Evolutionary conservation across 2,113 vertebrate species (phyloP).

Genomic region (Trachemys scripta): DNA sequence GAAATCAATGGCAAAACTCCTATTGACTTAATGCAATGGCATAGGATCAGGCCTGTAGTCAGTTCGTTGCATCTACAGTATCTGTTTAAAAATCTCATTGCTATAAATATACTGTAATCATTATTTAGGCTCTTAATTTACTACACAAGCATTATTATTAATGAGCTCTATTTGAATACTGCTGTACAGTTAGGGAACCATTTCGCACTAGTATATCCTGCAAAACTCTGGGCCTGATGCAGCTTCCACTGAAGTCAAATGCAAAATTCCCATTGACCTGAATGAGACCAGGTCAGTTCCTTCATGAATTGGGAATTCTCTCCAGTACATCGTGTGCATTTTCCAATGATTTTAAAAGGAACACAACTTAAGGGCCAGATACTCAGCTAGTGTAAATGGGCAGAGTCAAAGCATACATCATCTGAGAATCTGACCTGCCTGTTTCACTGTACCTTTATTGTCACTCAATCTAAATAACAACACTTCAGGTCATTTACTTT

Average conservation of each 20-base stretch:
- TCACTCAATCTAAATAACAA: conserved; percentile 34
- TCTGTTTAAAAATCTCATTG: accelerated
- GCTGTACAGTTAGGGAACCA: conserved; percentile 50
- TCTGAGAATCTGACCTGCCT: not conserved
- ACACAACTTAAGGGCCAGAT: conserved; percentile 40
- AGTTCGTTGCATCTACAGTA: not conserved
- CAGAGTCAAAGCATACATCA: not conserved
- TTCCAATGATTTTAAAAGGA: conserved; percentile 47
- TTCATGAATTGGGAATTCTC: conserved; percentile 9
- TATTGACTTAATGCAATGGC: not conserved
- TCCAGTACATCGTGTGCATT: conserved; percentile 15
- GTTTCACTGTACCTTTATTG: conserved; percentile 53
- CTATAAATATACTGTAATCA: not conserved
- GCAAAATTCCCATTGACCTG: conserved; percentile 51
- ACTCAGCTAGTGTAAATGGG: not conserved
- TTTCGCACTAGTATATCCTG: conserved; percentile 6
- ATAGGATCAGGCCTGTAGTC: not conserved
- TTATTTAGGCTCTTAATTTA: conserved; percentile 54
- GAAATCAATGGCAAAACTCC: accelerated
- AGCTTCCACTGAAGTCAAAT: conserved; percentile 32
- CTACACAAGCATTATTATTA: conserved; percentile 61
- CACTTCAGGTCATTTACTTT: conserved; percentile 32
- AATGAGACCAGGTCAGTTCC: not conserved
- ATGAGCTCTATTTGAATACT: not conserved
- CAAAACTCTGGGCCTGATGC: conserved; percentile 7